These are phyloP conservation scores for Muscina levida DNA, from an alignment of 2,888 invertebrate genomes.

Conservation along the genomic window DNA sequence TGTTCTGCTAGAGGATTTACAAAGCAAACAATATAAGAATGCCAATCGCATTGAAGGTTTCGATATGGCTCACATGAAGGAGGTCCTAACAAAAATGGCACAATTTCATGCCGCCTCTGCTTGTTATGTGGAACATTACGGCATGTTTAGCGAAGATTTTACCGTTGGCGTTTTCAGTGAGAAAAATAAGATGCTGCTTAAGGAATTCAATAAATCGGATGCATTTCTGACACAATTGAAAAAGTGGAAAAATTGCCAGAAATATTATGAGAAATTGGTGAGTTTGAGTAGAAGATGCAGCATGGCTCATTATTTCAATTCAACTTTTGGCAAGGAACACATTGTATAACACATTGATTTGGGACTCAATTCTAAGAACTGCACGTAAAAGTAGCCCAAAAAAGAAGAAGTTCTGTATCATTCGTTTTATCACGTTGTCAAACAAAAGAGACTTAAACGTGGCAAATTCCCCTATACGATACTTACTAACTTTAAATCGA, in stretches of 20 bases:
- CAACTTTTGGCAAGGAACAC: too few relatives aligned
- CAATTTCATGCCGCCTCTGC: slow-evolving; percentile 79
- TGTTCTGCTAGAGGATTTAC: slow-evolving; percentile 76
- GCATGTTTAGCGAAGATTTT: slow-evolving; percentile 71
- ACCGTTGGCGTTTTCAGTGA: slow-evolving; percentile 73
- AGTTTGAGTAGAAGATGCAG: too few relatives aligned
- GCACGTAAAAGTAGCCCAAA: too few relatives aligned
- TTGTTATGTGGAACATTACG: slow-evolving; percentile 76
- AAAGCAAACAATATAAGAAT: slow-evolving; percentile 72
- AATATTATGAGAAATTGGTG: slow-evolving; percentile 74
- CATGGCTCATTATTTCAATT: too few relatives aligned
- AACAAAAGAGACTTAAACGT: too few relatives aligned
- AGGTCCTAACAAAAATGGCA: slow-evolving; percentile 75
- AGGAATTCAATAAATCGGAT: slow-evolving; percentile 72
- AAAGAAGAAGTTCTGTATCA: too few relatives aligned
- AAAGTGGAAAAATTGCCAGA: slow-evolving; percentile 74
- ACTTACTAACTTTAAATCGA: too few relatives aligned
- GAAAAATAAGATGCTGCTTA: slow-evolving; percentile 70
- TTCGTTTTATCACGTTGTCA: too few relatives aligned
- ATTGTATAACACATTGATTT: too few relatives aligned
- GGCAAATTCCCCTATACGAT: too few relatives aligned
- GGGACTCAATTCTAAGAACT: too few relatives aligned
- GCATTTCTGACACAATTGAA: slow-evolving; percentile 73
- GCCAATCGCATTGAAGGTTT: slow-evolving; percentile 74
- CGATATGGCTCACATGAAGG: slow-evolving; percentile 73